Evolutionary conservation across 2,888 invertebrate species (phyloP).

Genomic region (Trachelus tabidus): DNA sequence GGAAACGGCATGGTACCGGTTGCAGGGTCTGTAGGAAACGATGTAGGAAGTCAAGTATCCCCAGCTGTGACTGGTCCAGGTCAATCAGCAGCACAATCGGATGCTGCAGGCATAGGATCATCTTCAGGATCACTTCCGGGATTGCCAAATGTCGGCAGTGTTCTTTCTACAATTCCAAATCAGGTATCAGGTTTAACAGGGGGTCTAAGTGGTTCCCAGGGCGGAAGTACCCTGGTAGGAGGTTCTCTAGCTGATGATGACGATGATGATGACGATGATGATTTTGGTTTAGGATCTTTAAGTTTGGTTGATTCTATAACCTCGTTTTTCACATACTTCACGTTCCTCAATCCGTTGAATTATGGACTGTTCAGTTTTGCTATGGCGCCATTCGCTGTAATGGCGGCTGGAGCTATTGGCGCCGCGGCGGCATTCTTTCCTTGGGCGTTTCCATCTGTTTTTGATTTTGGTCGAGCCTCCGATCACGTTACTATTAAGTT

Average conservation of each 20-base stretch:
- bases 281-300: conserved; percentile 55
- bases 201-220: neutral
- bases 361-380: conserved; percentile 72
- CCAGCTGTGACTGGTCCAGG: conserved; percentile 3
- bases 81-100: neutral
- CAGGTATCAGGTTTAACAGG: conserved; percentile 6
- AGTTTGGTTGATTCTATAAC: conserved; percentile 69
- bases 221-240: conserved; percentile 6
- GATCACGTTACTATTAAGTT: conserved; percentile 35
- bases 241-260: conserved; percentile 50
- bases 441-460: conserved; percentile 71
- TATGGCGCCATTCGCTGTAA: conserved; percentile 73
- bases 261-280: conserved; percentile 68
- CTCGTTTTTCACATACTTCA: conserved; percentile 69
- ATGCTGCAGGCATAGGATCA: conserved; percentile 2
- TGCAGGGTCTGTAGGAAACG: conserved; percentile 1
- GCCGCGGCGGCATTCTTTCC: conserved; percentile 74
- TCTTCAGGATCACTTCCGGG: conserved; percentile 11
- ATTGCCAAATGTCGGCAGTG: conserved; percentile 10
- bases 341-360: conserved; percentile 71
- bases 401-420: conserved; percentile 74
- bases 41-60: neutral
- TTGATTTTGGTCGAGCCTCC: conserved; percentile 49
- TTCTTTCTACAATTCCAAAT: conserved; percentile 9
- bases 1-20: neutral